phyloP scores from a whole-genome alignment of 2,113 vertebrate genomes.

The Sterna hirundo region DNA sequence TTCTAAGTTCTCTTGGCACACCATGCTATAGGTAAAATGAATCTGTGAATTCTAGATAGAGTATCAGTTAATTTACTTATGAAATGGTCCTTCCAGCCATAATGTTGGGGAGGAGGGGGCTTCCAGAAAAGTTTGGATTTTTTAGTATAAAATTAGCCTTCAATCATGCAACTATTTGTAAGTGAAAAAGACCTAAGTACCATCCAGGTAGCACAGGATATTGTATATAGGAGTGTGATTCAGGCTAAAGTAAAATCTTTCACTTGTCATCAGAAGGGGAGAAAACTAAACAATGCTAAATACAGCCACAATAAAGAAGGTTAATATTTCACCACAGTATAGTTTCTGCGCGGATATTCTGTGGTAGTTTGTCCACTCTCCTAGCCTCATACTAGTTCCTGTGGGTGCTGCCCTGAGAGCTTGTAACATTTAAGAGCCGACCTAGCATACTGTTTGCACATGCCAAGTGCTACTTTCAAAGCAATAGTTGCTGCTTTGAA shows the following conservation, averaged over 20 bases:
- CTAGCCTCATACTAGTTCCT: not conserved
- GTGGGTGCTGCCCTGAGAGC: not conserved
- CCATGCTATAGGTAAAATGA: not conserved
- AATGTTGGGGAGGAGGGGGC: fast-evolving
- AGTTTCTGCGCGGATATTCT: not conserved
- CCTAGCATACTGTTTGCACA: not conserved
- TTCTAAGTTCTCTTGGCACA: not conserved
- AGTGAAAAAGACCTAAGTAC: not conserved
- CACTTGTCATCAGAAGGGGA: not conserved
- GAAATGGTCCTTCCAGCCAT: not conserved
- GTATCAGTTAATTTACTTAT: not conserved
- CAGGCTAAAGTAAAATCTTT: not conserved
- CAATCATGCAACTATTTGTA: not conserved
- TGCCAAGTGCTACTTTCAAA: not conserved
- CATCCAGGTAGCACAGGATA: not conserved
- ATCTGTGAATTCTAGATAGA: not conserved
- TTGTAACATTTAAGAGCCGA: not conserved
- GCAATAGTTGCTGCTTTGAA: not conserved
- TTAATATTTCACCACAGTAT: not conserved
- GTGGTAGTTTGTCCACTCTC: not conserved
- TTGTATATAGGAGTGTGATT: fast-evolving
- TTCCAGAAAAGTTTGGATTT: not conserved
- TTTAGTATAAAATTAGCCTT: not conserved
- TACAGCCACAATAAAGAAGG: not conserved
- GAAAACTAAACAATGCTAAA: not conserved